Evolutionary conservation across 1,140 invertebrate genomes (phyloP), one percentile per base, ranked within the genome.

Genomic region (Apis laboriosa): DNA sequence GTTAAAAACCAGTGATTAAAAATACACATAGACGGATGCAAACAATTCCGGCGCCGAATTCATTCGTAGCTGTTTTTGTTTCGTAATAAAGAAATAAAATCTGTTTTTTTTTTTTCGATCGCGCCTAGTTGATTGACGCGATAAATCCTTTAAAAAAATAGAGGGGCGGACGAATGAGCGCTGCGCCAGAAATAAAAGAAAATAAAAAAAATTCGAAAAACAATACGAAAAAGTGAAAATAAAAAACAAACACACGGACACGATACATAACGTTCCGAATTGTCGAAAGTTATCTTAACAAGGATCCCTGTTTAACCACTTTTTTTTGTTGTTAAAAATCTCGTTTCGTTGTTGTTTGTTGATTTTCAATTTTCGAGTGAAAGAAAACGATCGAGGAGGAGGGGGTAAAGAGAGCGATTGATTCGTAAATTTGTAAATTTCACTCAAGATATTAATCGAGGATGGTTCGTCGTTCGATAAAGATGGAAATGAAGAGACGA

Each of bases 1-100:
- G 73, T 63, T n/a, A 51, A 63, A 74, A 63, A n/a, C 4, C 49
- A 43, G 43, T 34, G 60, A 63, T 64, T 63, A 61, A 76, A 61
- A 64, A 76, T 51, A 76, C n/a, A 64, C 60, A 58, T n/a, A 2
- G 34, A 19, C 2, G 49, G 15, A 12, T 12, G 5, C 49, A 49
- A 60, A 63, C 21, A 49, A 75, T 61, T 61, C 17, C 15, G 3
- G 21, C 21, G 12, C 8, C 34, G 55, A 74, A 13, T 9, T 74
- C 15, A 1, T 2, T 34, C 5, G 34, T n/a, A 12, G 2, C 34
- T 55, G 21, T 43, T 75, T 75, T 24, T 13, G 56, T 71, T 71
- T 55, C 34, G 19, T 75, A 61, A 61, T 75, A 61, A 60, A 75
- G 43, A 17, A 61, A 34, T 19, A 21, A 24, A 17, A 75, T 11